Percentiles rank a stretch among this genome's conserved stretches.
Conservation (phyloP, 2,797 vertebrate species). For the Periophthalmus magnuspinnatus region DNA sequence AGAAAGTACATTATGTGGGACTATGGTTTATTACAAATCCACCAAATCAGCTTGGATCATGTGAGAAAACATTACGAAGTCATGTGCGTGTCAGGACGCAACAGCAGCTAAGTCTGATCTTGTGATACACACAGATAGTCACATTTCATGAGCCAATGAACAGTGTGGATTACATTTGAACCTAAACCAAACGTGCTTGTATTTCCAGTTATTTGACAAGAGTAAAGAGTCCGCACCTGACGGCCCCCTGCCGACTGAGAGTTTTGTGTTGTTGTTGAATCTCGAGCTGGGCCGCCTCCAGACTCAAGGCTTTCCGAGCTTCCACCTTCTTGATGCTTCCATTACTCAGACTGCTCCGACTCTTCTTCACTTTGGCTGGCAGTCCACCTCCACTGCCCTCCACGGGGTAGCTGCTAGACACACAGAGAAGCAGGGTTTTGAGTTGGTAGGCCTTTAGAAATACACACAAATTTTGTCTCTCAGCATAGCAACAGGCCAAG, state of each 20-base stretch:
- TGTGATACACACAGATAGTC: conserved; percentile 37
- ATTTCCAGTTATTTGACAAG: neutral
- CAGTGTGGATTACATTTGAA: neutral
- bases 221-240: conserved; percentile 60
- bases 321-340: conserved; percentile 62
- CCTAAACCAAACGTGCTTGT: neutral
- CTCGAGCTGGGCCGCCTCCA: conserved; percentile 75
- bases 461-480: neutral
- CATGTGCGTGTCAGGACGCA: conserved; percentile 48
- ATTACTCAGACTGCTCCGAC: conserved; percentile 62
- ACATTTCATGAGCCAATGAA: neutral
- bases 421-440: neutral
- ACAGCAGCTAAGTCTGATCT: conserved; percentile 46
- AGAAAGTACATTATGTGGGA: neutral
- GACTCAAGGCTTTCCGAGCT: conserved; percentile 74
- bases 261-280: conserved; percentile 56
- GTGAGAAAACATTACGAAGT: conserved; percentile 44
- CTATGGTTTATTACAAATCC: neutral
- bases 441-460: neutral
- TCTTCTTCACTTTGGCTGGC: conserved; percentile 70
- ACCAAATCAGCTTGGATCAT: conserved; percentile 39
- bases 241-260: conserved; percentile 71
- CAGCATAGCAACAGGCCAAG: too few species aligned
- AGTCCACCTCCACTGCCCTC: conserved; percentile 62
- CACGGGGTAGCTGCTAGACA: conserved; percentile 59